phyloP scores from a whole-genome alignment of 2,888 invertebrate species.

The Caenorhabditis wallacei region DNA sequence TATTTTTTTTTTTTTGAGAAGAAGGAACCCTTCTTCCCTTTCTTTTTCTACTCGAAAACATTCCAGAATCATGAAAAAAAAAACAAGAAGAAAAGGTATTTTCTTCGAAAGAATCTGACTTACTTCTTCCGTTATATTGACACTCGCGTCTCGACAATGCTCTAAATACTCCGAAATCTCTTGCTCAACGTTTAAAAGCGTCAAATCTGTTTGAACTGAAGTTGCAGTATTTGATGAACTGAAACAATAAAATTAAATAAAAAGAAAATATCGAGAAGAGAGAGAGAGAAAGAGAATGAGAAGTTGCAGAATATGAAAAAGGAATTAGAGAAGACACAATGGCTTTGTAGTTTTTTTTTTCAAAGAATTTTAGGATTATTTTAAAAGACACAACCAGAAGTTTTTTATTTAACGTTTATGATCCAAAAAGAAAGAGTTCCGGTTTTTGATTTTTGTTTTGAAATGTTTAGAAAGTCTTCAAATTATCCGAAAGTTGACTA shows the following conservation, averaged over 20 bases:
- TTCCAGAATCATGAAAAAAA: slow-evolving; percentile 42
- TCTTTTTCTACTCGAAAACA: slow-evolving; percentile 44
- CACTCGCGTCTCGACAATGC: slow-evolving; percentile 61
- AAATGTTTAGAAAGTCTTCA: not conserved
- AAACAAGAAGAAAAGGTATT: not conserved
- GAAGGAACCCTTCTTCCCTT: slow-evolving; percentile 32
- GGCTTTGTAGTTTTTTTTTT: slow-evolving; percentile 48
- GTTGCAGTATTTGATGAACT: slow-evolving; percentile 66
- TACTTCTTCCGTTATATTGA: slow-evolving; percentile 67
- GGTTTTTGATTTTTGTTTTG: not conserved
- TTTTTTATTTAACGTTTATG: slow-evolving; percentile 2
- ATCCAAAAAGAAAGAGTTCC: slow-evolving; percentile 7
- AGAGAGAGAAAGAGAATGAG: not conserved
- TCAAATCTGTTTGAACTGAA: slow-evolving; percentile 73
- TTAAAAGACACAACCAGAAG: slow-evolving; percentile 10
- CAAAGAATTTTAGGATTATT: slow-evolving; percentile 21
- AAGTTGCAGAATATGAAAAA: slow-evolving; percentile 9
- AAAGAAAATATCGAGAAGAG: not conserved
- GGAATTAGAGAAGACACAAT: slow-evolving; percentile 46
- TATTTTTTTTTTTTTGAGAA: slow-evolving; percentile 15
- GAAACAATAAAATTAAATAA: slow-evolving; percentile 23
- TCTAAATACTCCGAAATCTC: slow-evolving; percentile 69
- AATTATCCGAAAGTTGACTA: too few species aligned
- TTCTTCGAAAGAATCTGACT: slow-evolving; percentile 9
- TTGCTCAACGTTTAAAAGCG: slow-evolving; percentile 70